A percentile compares a stretch with the other conserved stretches of the same genome.
phyloP scores from a whole-genome alignment of 2,797 vertebrate species.

The Cygnus olor region DNA sequence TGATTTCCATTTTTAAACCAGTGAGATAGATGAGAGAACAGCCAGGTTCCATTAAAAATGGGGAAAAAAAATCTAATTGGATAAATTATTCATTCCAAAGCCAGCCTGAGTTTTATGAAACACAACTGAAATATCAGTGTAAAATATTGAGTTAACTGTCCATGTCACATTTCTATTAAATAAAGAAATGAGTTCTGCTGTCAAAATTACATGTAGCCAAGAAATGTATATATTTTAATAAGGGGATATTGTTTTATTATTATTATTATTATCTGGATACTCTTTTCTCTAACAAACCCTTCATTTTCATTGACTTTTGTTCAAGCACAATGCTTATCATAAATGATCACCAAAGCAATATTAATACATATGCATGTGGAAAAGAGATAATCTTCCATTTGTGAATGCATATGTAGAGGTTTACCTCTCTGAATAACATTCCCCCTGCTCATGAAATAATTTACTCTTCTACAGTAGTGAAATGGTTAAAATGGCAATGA shows the following conservation, averaged over 20 bases:
- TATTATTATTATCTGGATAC: background rate
- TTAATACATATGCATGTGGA: background rate
- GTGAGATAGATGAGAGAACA: background rate
- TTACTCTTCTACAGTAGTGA: background rate
- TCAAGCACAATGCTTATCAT: background rate
- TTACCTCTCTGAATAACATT: background rate
- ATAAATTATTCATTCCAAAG: slow-evolving; percentile 40
- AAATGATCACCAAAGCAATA: background rate
- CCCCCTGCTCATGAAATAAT: background rate
- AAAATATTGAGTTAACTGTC: slow-evolving; percentile 33
- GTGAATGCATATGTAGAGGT: background rate
- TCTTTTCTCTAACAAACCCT: background rate
- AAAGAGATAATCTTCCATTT: background rate
- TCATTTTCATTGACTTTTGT: slow-evolving; percentile 6
- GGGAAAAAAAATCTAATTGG: background rate
- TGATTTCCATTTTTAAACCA: slow-evolving; percentile 39
- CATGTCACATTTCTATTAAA: slow-evolving; percentile 40
- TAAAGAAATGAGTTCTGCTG: background rate
- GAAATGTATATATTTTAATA: slow-evolving; percentile 31
- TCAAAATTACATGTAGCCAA: slow-evolving; percentile 20
- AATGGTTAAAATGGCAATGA: background rate
- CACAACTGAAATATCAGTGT: slow-evolving; percentile 32
- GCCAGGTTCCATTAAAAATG: background rate
- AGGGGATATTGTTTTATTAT: background rate
- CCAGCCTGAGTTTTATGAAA: slow-evolving; percentile 30